Base-by-base conservation (phyloP, 1,140 invertebrate genomes). In the Ooceraea biroi region DNA sequence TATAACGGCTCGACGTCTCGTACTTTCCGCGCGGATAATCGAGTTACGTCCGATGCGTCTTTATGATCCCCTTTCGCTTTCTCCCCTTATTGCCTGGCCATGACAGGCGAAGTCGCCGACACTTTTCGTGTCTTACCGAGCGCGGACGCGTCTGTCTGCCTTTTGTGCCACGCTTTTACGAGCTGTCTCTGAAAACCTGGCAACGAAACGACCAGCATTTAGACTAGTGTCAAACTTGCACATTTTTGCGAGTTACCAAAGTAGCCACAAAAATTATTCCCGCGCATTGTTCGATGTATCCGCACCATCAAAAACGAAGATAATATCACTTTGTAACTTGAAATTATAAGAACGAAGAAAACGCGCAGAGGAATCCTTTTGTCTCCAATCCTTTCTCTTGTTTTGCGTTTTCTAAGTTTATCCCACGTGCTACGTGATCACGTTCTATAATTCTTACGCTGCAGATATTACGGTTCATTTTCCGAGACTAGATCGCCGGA, bases 21-120 rank as follows among this genome's bases (percentile, higher is more conserved):
- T 80, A 85, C 87, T 88, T 87, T 80, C 82, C 86, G 72, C 25
- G 83, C 78, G 78, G 78, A 88, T 85, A 88, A 88, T 88, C 87
- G 78, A 85, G 77, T 85, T 85, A 85, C 77, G 48, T 82, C 50
- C 77, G 69, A 85, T 82, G 77, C 77, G 78, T 82, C 78, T 76
- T 82, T 78, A 82, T 84, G 76, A 82, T 69, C 57, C 69, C 58
- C 65, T 63, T 44, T 78, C 58, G 44, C 58, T 69, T 72, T 82
- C 77, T 55, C 52, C 17, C 22, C 65, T 80, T 80, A 71, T 71
- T 71, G 65, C 76, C 36, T 46, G 50, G 17, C 48, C 10, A 2
- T 58, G 76, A 46, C 50, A 57, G 50, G 50, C 50, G n/a, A n/a
- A 77, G 60, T 77, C 27, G 10, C 14, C 25, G 14, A 36, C 63